These are phyloP conservation scores for Thamnophis sirtalis DNA, from an alignment of 2,113 vertebrate genomes.

Conservation along the genomic window DNA sequence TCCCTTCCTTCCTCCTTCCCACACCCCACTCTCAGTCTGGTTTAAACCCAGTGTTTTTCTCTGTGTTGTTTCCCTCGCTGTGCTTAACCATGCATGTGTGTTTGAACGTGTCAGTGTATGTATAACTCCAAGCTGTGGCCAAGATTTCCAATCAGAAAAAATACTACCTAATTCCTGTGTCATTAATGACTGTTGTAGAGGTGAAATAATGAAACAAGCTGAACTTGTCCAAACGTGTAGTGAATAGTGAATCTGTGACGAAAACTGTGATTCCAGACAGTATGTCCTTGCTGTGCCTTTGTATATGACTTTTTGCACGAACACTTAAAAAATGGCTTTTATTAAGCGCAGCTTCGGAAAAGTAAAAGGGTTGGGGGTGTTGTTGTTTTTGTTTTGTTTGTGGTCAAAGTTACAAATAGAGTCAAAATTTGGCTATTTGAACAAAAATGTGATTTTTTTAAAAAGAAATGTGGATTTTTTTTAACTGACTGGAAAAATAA, in stretches of 20 bases:
- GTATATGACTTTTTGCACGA: conserved; percentile 84
- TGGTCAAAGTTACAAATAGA: conserved; percentile 82
- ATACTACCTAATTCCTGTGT: conserved; percentile 81
- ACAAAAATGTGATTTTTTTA: conserved; percentile 77
- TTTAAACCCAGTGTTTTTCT: conserved; percentile 79
- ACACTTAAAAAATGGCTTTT: conserved; percentile 81
- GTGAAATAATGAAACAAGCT: conserved; percentile 77
- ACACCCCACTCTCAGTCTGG: conserved; percentile 32
- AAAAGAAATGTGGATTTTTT: conserved; percentile 68
- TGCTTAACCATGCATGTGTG: conserved; percentile 85
- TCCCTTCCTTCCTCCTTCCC: neutral
- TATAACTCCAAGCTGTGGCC: conserved; percentile 88
- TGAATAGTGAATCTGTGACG: conserved; percentile 86
- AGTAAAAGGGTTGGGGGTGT: conserved; percentile 72
- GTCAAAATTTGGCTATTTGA: conserved; percentile 83
- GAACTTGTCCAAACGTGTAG: conserved; percentile 83
- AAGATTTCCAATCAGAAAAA: conserved; percentile 79
- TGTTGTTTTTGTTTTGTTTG: conserved; percentile 16
- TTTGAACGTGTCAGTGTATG: conserved; percentile 88
- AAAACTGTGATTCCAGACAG: conserved; percentile 81
- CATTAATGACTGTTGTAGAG: conserved; percentile 85
- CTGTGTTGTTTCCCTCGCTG: conserved; percentile 85
- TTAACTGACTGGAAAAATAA: conserved; percentile 95
- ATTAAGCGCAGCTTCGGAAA: conserved; percentile 80
- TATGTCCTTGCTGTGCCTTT: conserved; percentile 91